phyloP scores from a whole-genome alignment of 2,113 vertebrate genomes.

The Romanogobio albipinnatus region DNA sequence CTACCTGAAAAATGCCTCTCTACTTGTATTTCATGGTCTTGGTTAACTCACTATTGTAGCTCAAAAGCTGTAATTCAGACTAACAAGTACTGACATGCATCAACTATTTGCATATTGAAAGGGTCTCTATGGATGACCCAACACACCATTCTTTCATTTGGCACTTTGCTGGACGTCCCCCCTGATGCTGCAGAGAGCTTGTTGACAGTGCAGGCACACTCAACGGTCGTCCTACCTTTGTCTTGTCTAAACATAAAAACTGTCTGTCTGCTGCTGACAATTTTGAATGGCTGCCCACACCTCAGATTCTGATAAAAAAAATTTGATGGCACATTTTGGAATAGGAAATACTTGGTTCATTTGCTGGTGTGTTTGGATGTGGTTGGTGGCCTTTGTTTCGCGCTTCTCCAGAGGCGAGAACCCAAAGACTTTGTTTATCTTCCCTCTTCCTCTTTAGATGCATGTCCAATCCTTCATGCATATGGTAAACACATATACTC shows the following conservation, averaged over 20 bases:
- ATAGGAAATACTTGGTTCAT: constrained; percentile 1
- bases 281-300: background rate
- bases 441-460: constrained; percentile 52
- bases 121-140: constrained; percentile 1
- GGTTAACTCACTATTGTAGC: background rate
- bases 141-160: constrained; percentile 14
- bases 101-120: constrained; percentile 25
- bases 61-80: background rate
- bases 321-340: background rate
- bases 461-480: constrained; percentile 51
- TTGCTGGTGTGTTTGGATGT: constrained; percentile 26
- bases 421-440: constrained; percentile 48
- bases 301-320: background rate
- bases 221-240: constrained; percentile 37
- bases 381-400: constrained; percentile 31
- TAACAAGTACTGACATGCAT: background rate
- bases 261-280: constrained; percentile 42
- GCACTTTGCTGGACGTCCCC: background rate
- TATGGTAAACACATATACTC: constrained; percentile 52
- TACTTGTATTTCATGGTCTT: background rate
- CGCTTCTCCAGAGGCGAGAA: constrained; percentile 32
- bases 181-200: constrained; percentile 41
- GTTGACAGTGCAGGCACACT: constrained; percentile 61
- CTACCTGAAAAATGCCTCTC: background rate
- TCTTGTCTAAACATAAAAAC: constrained; percentile 59